Evolutionary conservation across 2,113 vertebrate species (phyloP).

Genomic region (Oncorhynchus keta): DNA sequence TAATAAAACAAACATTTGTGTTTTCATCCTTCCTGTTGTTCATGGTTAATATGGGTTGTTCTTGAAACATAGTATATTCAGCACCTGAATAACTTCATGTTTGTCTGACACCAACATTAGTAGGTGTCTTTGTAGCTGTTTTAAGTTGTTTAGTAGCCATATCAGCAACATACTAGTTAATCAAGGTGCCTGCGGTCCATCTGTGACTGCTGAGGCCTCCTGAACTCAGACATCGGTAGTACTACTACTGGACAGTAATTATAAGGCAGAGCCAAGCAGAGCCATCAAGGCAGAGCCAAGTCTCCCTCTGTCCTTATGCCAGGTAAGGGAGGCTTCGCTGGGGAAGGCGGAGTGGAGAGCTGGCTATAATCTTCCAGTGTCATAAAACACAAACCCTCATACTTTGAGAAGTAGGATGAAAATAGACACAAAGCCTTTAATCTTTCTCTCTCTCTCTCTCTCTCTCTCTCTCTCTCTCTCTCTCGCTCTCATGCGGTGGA

Average conservation of each 20-base stretch:
- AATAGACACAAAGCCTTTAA: slow-evolving; percentile 63
- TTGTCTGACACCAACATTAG: no score
- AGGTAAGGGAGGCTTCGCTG: slow-evolving; percentile 20
- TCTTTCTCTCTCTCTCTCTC: slow-evolving; percentile 24
- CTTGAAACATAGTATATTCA: not conserved
- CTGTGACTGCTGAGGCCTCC: no score
- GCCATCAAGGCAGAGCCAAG: slow-evolving; percentile 9
- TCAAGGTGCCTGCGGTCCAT: no score
- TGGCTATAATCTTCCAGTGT: slow-evolving; percentile 40
- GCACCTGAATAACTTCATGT: no score
- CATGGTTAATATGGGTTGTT: not conserved
- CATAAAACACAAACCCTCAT: slow-evolving; percentile 57
- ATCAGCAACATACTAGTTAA: no score
- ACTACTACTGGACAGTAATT: slow-evolving; percentile 8
- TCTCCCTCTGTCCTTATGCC: slow-evolving; percentile 20
- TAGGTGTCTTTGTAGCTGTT: no score
- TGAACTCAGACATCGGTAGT: no score
- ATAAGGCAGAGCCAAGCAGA: not conserved
- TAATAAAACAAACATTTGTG: not conserved
- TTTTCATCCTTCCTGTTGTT: not conserved
- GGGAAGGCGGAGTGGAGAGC: slow-evolving; percentile 32
- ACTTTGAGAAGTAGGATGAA: slow-evolving; percentile 58
- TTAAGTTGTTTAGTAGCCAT: no score
- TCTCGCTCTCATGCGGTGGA: slow-evolving; percentile 43
- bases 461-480: not conserved